phyloP scores from a whole-genome alignment of 2,113 vertebrate species.

The Tonatia bakeri region DNA sequence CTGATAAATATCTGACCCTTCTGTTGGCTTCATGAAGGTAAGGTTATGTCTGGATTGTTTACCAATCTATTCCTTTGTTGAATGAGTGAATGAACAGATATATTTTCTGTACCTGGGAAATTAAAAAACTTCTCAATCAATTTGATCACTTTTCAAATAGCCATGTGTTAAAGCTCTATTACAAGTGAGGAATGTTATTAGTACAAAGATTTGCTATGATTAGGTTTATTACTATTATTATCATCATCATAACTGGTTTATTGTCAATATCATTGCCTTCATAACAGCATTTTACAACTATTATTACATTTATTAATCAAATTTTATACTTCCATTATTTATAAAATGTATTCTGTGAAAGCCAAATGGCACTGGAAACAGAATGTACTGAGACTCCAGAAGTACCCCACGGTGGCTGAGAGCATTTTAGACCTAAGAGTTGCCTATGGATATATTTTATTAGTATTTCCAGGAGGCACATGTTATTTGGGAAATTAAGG shows the following conservation, averaged over 20 bases:
- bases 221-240: neutral
- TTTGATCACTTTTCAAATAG: constrained; percentile 30
- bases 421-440: constrained; percentile 23
- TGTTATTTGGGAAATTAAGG: constrained; percentile 59
- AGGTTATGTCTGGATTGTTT: neutral
- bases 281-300: constrained; percentile 11
- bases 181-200: neutral
- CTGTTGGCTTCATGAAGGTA: neutral
- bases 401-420: neutral
- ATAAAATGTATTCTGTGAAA: constrained; percentile 13
- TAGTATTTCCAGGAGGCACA: constrained; percentile 30
- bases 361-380: constrained; percentile 1
- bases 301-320: constrained; percentile 33
- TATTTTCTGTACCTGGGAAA: constrained; percentile 25
- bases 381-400: neutral
- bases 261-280: neutral
- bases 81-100: neutral
- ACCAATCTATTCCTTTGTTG: neutral
- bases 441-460: neutral
- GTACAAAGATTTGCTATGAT: neutral
- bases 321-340: constrained; percentile 28
- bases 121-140: neutral
- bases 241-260: neutral
- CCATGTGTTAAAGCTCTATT: neutral
- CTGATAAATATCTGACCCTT: neutral